Percentiles rank a stretch among this genome's conserved stretches.
These are phyloP conservation scores for Bovichtus variegatus DNA, from an alignment of 2,797 vertebrate species.

Conservation along the genomic window DNA sequence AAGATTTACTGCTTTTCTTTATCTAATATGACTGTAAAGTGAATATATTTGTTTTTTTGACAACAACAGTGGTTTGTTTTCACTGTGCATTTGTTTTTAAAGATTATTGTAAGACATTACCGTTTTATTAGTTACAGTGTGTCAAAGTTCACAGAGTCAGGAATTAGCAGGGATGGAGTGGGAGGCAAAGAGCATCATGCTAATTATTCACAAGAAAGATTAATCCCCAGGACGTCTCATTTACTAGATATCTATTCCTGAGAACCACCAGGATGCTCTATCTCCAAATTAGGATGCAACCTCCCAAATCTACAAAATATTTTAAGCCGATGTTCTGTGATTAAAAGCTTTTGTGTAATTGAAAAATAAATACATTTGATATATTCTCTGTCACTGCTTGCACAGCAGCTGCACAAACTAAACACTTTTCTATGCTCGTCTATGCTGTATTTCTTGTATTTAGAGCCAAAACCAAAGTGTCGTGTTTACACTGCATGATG, in stretches of 20 bases:
- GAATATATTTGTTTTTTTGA: background rate
- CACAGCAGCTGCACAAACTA: background rate
- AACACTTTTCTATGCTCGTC: background rate
- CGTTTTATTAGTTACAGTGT: background rate
- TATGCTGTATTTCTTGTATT: background rate
- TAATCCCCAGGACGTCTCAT: slow-evolving; percentile 52
- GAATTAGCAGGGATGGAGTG: slow-evolving; percentile 9
- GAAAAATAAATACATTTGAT: background rate
- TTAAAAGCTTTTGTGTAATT: slow-evolving; percentile 12
- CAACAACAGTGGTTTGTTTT: background rate
- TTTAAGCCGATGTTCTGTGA: background rate
- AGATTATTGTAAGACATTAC: background rate
- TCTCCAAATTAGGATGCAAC: slow-evolving; percentile 9
- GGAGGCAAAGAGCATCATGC: slow-evolving; percentile 25
- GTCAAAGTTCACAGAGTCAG: slow-evolving; percentile 15
- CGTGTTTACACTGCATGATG: slow-evolving; percentile 6
- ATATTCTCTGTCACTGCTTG: background rate
- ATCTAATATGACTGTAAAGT: background rate
- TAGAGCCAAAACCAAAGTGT: slow-evolving; percentile 10
- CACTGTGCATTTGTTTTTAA: slow-evolving; percentile 1
- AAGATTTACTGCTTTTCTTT: background rate
- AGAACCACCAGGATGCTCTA: slow-evolving; percentile 18
- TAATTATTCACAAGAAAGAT: slow-evolving; percentile 26
- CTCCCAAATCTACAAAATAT: slow-evolving; percentile 7
- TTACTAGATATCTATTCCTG: slow-evolving; percentile 32